Base-by-base conservation (phyloP, 2,797 vertebrate genomes). In the Enteromius anoplus region DNA sequence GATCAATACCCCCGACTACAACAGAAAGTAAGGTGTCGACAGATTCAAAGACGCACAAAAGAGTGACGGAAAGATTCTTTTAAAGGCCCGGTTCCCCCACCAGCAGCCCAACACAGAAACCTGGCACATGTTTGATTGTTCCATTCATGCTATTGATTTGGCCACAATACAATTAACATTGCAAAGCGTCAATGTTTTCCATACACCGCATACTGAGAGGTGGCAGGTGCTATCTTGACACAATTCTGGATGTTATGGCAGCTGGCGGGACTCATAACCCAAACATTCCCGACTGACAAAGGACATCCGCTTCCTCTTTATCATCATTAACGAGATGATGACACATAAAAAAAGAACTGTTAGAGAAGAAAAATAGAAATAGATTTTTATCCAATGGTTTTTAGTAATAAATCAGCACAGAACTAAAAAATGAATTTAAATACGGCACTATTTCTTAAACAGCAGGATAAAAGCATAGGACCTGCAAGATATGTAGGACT, bases 121-220 rank as follows among this genome's bases (percentile, higher is more conserved):
- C 83, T 81, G 86, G 68, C 78, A 37, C 77, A 47, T 70, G 78
- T 83, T 75, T 88, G 86, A 88, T 87, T 83, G 86, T 84, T 85
- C 85, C 86, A 86, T 87, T 87, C 86, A 86, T 87, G 72, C 81
- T 84, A 86, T 86, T 47, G 85, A 89, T 87, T 85, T 75, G 73
- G 45, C 64, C 81, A 75, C 68, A 82, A 83, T 69, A 86, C 80
- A 89, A 86, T 86, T 87, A 86, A 85, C 80, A 85, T 85, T 21
- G 45, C 82, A 86, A 60, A 85, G 86, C 55, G 3, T 64, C 47
- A 78, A 65, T 86, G 86, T 85, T 86, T 82, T 75, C 73, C 78
- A 82, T 80, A 87, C 19, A 64, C 68, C 60, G 69, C 60, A 64
- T 70, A 66, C 62, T 64, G 51, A 85, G 77, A 83, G 45, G 19